A percentile compares a stretch with the other conserved stretches of the same genome.
These are phyloP conservation scores for Sturnus vulgaris DNA, from an alignment of 2,113 vertebrate species.

Conservation along the genomic window DNA sequence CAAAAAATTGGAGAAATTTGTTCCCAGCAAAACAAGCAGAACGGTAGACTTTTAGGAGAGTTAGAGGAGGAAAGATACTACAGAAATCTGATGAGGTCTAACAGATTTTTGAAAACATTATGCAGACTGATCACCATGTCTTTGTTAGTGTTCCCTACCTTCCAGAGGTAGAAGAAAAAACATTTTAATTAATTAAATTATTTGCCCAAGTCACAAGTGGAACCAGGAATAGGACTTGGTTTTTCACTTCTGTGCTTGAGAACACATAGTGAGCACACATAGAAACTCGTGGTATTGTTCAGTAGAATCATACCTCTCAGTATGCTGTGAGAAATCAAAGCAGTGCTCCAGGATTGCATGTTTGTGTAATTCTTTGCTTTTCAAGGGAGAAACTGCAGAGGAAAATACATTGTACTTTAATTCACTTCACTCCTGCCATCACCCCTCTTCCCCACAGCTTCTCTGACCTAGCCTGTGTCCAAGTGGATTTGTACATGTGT, in stretches of 20 bases:
- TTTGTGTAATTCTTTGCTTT: not conserved
- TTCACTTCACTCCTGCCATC: not conserved
- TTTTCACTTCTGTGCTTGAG: not conserved
- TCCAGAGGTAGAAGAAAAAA: not conserved
- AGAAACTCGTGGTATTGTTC: not conserved
- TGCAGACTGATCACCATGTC: not conserved
- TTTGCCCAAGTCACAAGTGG: not conserved
- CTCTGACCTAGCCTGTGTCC: not conserved
- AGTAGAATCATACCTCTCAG: not conserved
- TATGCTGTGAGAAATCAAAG: not conserved
- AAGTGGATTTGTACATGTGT: not conserved
- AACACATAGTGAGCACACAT: not conserved
- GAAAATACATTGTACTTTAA: not conserved
- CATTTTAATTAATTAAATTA: not conserved
- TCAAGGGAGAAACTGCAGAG: not conserved
- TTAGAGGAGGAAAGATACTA: not conserved
- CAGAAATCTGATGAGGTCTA: not conserved
- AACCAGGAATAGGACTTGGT: not conserved
- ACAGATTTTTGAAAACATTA: not conserved
- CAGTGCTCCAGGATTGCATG: accelerated
- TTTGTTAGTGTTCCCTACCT: not conserved
- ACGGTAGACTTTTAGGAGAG: not conserved
- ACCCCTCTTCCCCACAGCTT: not conserved
- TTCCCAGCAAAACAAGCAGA: not conserved
- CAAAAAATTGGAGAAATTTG: not conserved